Evolutionary conservation across 2,888 invertebrate genomes (phyloP).

Genomic region (Idaea straminata): DNA sequence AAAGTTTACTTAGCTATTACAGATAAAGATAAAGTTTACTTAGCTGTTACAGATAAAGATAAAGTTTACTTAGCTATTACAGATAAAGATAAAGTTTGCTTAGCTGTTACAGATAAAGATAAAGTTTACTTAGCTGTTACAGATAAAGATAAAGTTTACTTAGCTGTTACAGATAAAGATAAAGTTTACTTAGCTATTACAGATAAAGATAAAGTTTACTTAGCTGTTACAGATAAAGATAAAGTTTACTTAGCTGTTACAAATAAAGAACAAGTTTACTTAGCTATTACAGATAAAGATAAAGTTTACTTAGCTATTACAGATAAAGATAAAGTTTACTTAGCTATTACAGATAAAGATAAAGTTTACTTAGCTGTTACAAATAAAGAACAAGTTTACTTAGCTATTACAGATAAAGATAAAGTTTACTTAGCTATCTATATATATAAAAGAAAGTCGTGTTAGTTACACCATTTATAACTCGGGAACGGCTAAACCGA

Average conservation of each 20-base stretch:
- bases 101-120: not conserved
- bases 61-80: not conserved
- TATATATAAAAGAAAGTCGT: no score
- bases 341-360: no score
- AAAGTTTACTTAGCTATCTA: slow-evolving; percentile 48
- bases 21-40: not conserved
- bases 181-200: not conserved
- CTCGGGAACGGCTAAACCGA: no score
- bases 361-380: not conserved
- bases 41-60: not conserved
- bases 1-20: not conserved
- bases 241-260: not conserved
- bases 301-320: not conserved
- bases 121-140: not conserved
- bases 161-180: not conserved
- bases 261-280: not conserved
- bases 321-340: not conserved
- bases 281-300: no score
- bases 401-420: not conserved
- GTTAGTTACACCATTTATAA: no score
- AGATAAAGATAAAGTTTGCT: not conserved
- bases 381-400: no score
- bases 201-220: not conserved
- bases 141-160: not conserved
- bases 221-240: not conserved